phyloP scores from a whole-genome alignment of 2,888 invertebrate genomes.

The Scaptomyza cyrtandrae region DNA sequence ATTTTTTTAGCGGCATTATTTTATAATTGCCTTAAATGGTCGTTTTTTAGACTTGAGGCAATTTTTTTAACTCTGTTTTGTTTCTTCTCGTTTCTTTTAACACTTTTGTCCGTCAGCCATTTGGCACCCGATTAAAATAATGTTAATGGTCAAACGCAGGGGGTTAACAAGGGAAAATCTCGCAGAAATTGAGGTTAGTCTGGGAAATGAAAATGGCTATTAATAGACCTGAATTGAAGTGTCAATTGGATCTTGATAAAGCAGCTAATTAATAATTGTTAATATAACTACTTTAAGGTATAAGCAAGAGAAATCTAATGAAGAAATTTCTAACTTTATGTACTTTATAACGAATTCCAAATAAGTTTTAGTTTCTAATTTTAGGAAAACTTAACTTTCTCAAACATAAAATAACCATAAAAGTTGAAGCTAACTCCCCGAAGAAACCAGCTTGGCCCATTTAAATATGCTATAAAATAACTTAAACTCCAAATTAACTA shows the following conservation, averaged over 20 bases:
- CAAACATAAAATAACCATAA: not conserved
- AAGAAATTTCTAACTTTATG: too few species aligned
- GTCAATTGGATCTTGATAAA: not conserved
- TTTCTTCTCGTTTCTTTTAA: conserved; percentile 22
- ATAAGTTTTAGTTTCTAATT: not conserved
- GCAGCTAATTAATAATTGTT: not conserved
- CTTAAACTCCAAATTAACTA: conserved; percentile 15
- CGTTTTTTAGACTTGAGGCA: conserved; percentile 24
- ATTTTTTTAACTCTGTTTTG: conserved; percentile 26
- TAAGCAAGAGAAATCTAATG: too few species aligned
- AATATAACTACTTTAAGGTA: too few species aligned
- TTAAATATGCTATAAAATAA: conserved; percentile 33
- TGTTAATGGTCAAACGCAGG: conserved; percentile 43
- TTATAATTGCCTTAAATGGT: conserved; percentile 65
- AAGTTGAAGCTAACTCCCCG: not conserved
- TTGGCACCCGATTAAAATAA: conserved; percentile 56
- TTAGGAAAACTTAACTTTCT: not conserved
- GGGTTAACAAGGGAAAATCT: conserved; percentile 13
- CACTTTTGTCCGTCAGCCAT: conserved; percentile 12
- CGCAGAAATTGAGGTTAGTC: conserved; percentile 24
- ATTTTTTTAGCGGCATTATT: conserved; percentile 65
- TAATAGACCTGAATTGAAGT: not conserved
- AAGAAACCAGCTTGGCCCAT: conserved; percentile 2
- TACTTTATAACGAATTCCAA: not conserved
- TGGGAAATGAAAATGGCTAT: conserved; percentile 1